Evolutionary conservation across 2,113 vertebrate species (phyloP).

Genomic region (Mustela lutreola): DNA sequence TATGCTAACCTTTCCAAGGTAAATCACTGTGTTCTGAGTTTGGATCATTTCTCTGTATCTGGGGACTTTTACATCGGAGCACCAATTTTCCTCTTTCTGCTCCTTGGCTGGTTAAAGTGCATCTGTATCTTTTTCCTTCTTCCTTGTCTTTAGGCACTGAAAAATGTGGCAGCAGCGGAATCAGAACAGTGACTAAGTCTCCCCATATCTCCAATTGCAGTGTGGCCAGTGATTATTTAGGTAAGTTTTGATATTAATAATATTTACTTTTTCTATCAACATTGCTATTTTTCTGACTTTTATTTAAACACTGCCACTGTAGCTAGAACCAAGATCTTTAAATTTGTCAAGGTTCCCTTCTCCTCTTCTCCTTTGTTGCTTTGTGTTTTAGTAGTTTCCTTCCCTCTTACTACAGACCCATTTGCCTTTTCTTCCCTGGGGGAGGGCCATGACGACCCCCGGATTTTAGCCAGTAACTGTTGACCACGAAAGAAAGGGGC

Average conservation of each 20-base stretch:
- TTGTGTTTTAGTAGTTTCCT: neutral
- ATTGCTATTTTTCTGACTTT: neutral
- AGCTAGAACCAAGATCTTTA: neutral
- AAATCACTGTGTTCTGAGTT: neutral
- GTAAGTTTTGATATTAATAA: conserved; percentile 83
- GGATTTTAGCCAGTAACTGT: neutral
- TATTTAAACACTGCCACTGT: neutral
- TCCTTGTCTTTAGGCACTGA: conserved; percentile 53
- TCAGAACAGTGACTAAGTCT: conserved; percentile 74
- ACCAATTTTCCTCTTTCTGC: neutral
- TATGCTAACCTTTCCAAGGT: neutral
- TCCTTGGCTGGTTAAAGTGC: neutral
- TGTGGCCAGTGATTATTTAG: conserved; percentile 87
- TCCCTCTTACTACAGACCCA: neutral
- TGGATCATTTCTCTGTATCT: neutral
- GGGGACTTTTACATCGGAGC: neutral
- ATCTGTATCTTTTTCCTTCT: conserved; percentile 18
- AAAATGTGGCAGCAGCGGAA: conserved; percentile 65
- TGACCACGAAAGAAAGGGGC: conserved; percentile 9
- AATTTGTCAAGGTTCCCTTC: neutral
- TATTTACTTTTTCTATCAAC: neutral
- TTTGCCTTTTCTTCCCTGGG: neutral
- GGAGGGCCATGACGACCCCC: neutral
- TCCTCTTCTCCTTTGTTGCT: neutral
- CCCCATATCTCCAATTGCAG: conserved; percentile 90